Evolutionary conservation across 2,888 invertebrate species (phyloP).

Genomic region (Zelleria hepariella): DNA sequence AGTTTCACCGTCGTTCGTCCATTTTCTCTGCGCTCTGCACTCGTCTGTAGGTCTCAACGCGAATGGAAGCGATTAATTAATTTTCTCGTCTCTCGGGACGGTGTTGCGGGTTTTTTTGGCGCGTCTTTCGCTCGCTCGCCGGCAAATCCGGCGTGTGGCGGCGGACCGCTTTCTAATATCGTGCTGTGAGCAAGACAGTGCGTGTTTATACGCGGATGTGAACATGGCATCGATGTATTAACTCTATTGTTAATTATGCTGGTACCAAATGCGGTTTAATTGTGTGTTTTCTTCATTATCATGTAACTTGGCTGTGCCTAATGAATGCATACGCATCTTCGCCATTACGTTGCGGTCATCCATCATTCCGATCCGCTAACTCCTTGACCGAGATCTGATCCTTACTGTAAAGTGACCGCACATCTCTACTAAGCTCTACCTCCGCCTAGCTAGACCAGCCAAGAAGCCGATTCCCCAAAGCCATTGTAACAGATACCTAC

Average conservation of each 20-base stretch:
- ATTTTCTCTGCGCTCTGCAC: constrained; percentile 23
- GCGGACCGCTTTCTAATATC: constrained; percentile 63
- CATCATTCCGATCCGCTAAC: too few relatives aligned
- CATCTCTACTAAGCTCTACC: background rate
- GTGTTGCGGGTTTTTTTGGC: constrained; percentile 30
- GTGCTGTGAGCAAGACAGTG: constrained; percentile 34
- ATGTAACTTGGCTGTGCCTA: background rate
- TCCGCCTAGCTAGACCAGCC: background rate
- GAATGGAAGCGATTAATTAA: constrained; percentile 21
- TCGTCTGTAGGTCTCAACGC: constrained; percentile 1
- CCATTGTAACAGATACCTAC: background rate
- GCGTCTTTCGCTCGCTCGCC: constrained; percentile 37
- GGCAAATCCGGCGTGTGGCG: constrained; percentile 40
- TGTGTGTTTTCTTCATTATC: background rate
- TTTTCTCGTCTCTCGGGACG: constrained; percentile 18
- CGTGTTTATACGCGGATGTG: constrained; percentile 60
- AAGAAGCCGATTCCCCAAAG: background rate
- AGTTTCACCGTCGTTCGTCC: constrained; percentile 30
- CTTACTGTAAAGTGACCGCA: background rate
- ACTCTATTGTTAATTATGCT: background rate
- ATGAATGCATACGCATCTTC: background rate
- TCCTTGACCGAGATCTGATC: too few relatives aligned
- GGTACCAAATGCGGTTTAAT: background rate
- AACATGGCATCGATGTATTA: constrained; percentile 27
- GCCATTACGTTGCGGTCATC: too few relatives aligned